Evolutionary conservation across 2,888 invertebrate genomes (phyloP), one percentile per base, ranked within the genome.

Genomic region (Ferrisia virgata): DNA sequence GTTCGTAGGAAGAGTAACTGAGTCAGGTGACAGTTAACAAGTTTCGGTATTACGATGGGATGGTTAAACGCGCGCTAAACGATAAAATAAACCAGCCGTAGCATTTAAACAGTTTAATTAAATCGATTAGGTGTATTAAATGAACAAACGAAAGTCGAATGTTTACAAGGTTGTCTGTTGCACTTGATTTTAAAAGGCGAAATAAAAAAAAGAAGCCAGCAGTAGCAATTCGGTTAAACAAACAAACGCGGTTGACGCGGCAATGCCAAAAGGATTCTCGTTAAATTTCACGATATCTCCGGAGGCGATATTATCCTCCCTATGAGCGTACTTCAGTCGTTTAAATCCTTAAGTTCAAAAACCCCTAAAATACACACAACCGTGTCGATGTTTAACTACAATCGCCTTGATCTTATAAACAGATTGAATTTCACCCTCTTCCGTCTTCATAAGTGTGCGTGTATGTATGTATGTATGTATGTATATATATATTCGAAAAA

Each of bases 241-340:
- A 82, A 69, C 43, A 82, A 82, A 69, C 39, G 69, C 53, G 72
- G 72, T 72, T 72, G 31, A 72, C 72, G 58, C 28, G 58, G 40
- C 43, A n/a, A 40, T 58, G 28, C 40, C 39, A 72, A 81, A 69
- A 43, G 72, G 22, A 81, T 33, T 69, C 69, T 82, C 82, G 36
- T 82, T 82, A 64, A 72, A 82, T 82, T 72, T 64, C 39, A 72
- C 31, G 43, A 82, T 82, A 81, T 53, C 72, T 82, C 82, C 69
- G 36, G 82, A 72, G 82, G 82, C 82, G 82, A 82, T 82, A 82
- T n/a, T n/a, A n/a, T 82, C 36, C 81, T 81, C 81, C 81, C 81
- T 81, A 47, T 47, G 36, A 81, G 53, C 81, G 36, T 53, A 81
- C 81, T 81, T 64, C 64, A 64, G 53, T 64, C 81, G 81, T 81